These are phyloP conservation scores for Megalurothrips usitatus DNA, from an alignment of 2,888 invertebrate species.

Conservation along the genomic window DNA sequence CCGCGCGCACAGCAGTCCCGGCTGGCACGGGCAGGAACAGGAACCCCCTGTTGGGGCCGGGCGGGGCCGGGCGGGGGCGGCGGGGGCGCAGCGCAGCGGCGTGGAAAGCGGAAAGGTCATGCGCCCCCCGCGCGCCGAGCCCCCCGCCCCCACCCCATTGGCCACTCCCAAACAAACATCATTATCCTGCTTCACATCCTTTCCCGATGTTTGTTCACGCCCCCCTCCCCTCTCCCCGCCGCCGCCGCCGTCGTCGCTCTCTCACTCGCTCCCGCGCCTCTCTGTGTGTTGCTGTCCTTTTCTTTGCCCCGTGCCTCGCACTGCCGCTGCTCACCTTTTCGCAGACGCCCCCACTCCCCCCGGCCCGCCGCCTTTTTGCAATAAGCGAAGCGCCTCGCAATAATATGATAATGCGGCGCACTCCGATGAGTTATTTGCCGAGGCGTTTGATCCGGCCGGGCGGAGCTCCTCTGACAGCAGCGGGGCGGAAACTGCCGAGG, in stretches of 20 bases:
- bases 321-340: not conserved
- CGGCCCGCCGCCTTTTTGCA: not conserved
- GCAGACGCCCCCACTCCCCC: too few species aligned
- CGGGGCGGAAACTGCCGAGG: too few species aligned
- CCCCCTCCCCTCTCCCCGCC: not conserved
- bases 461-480: too few species aligned
- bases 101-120: conserved; percentile 3
- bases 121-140: not conserved
- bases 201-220: conserved; percentile 13
- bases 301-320: not conserved
- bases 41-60: not conserved
- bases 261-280: not conserved
- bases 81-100: too few species aligned
- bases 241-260: not conserved
- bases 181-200: conserved; percentile 4
- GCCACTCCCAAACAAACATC: conserved; percentile 2
- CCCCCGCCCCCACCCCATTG: not conserved
- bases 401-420: not conserved
- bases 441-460: too few species aligned
- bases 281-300: not conserved
- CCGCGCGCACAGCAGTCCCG: too few species aligned
- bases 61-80: not conserved
- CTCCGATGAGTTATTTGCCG: not conserved
- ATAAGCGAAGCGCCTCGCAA: not conserved
- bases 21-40: not conserved